Percentiles rank a stretch among this genome's conserved stretches.
Conservation (phyloP, 1,140 invertebrate species). For the Oppia nitens region DNA sequence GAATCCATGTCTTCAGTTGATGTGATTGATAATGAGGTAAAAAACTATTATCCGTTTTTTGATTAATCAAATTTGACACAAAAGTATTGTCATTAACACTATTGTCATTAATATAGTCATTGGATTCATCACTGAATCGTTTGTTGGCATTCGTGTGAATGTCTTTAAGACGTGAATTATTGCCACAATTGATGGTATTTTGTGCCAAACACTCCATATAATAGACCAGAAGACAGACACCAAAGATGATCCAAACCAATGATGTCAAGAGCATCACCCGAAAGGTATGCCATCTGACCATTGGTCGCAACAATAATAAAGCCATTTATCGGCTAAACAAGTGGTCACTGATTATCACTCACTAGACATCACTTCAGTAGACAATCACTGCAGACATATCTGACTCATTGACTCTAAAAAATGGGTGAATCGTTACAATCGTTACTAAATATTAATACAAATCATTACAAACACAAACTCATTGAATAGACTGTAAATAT, state of each 20-base stretch:
- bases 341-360: too few species aligned
- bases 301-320: constrained; percentile 6
- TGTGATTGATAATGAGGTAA: constrained; percentile 9
- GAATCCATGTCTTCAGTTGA: constrained; percentile 11
- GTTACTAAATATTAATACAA: too few species aligned
- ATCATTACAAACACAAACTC: too few species aligned
- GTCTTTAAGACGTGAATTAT: constrained; percentile 2
- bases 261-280: constrained; percentile 85
- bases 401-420: too few species aligned
- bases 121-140: background rate
- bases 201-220: constrained; percentile 59
- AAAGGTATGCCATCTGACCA: constrained; percentile 61
- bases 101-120: background rate
- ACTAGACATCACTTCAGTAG: too few species aligned
- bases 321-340: background rate
- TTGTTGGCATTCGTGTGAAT: too few species aligned
- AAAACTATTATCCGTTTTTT: background rate
- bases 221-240: constrained; percentile 74
- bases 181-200: constrained; percentile 11
- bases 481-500: too few species aligned
- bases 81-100: constrained; percentile 1
- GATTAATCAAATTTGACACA: background rate
- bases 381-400: too few species aligned
- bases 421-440: too few species aligned
- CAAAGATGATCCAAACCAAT: constrained; percentile 83